Percentiles rank a stretch among this genome's conserved stretches.
Evolutionary conservation across 2,113 vertebrate species (phyloP).

Genomic region (human (Homo sapiens)): DNA sequence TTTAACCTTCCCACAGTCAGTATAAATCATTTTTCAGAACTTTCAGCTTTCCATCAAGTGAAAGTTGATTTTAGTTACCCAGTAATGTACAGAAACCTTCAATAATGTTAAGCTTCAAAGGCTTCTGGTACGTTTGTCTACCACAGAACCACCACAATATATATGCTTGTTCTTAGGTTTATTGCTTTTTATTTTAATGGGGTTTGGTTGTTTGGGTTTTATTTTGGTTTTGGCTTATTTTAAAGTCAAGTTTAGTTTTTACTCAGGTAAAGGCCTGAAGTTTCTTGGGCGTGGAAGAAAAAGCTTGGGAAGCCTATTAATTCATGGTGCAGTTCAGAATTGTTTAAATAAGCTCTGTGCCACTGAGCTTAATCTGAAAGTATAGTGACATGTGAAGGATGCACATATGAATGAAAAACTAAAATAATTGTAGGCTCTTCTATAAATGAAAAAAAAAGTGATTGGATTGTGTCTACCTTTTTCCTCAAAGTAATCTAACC

Average conservation of each 20-base stretch:
- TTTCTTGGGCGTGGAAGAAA: slow-evolving; percentile 43
- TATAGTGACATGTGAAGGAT: neutral
- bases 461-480: slow-evolving; percentile 14
- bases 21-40: neutral
- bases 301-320: slow-evolving; percentile 29
- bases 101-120: neutral
- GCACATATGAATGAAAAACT: slow-evolving; percentile 14
- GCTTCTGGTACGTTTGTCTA: slow-evolving; percentile 25
- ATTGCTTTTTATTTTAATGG: slow-evolving; percentile 32
- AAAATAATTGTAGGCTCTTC: neutral
- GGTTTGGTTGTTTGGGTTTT: neutral
- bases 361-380: slow-evolving; percentile 2
- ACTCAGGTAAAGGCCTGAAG: slow-evolving; percentile 54
- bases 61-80: neutral
- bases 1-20: neutral
- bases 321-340: slow-evolving; percentile 55
- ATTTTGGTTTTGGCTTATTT: slow-evolving; percentile 55
- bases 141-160: neutral
- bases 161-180: slow-evolving; percentile 3
- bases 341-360: slow-evolving; percentile 10
- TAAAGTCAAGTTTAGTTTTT: slow-evolving; percentile 61
- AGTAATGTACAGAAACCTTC: neutral
- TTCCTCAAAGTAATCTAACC: slow-evolving; percentile 27
- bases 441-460: neutral
- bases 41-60: neutral